A percentile compares a stretch with the other conserved stretches of the same genome.
Conservation (phyloP, 2,113 vertebrate genomes). For the Chaenogobius annularis region DNA sequence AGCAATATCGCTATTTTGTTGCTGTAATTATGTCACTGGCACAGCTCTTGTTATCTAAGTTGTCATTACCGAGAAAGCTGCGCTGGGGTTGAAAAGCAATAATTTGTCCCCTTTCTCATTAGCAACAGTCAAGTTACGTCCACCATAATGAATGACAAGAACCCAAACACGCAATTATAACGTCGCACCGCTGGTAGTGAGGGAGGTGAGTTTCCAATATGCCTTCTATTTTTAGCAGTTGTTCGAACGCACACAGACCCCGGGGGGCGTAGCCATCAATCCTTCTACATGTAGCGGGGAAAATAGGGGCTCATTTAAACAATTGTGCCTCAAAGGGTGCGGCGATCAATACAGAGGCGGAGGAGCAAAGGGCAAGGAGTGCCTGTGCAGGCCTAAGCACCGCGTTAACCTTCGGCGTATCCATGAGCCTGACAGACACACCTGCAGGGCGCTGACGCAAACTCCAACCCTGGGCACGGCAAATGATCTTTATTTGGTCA, state of each 20-base stretch:
- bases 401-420: conserved; percentile 65
- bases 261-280: conserved; percentile 9
- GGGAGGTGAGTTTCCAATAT: conserved; percentile 29
- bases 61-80: conserved; percentile 44
- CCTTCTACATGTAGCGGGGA: conserved; percentile 8
- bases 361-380: conserved; percentile 62
- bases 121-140: conserved; percentile 25
- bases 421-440: conserved; percentile 43
- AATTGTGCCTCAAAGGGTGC: conserved; percentile 49
- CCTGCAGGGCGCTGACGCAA: conserved; percentile 26
- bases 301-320: conserved; percentile 44
- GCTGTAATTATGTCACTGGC: conserved; percentile 37
- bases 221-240: conserved; percentile 35
- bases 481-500: too few relatives aligned
- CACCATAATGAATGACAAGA: conserved; percentile 40
- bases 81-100: conserved; percentile 42
- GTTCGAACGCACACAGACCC: conserved; percentile 10
- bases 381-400: conserved; percentile 57
- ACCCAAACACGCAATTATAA: conserved; percentile 54
- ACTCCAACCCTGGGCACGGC: too few relatives aligned
- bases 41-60: conserved; percentile 47
- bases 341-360: conserved; percentile 57
- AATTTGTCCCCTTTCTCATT: conserved; percentile 52
- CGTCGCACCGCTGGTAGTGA: conserved; percentile 20
- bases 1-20: neutral